phyloP scores from a whole-genome alignment of 2,113 vertebrate species.

The Stegostoma tigrinum region DNA sequence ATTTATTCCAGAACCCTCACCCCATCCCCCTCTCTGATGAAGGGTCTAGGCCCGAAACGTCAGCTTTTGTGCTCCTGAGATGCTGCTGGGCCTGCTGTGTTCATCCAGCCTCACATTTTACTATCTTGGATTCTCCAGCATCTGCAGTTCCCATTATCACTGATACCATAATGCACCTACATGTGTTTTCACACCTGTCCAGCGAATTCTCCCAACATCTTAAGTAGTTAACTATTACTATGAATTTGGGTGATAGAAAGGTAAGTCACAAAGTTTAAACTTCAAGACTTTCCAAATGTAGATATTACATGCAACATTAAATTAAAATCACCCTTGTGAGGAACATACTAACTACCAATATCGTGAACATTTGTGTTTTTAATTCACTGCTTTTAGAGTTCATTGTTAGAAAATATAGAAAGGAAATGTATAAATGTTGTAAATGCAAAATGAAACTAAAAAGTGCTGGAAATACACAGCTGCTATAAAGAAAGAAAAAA shows the following conservation, averaged over 20 bases:
- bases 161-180: not conserved
- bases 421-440: not conserved
- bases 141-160: no score
- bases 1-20: no score
- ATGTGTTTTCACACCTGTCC: not conserved
- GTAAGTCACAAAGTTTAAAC: not conserved
- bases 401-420: not conserved
- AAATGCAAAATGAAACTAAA: not conserved
- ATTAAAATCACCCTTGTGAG: not conserved
- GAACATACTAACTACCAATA: not conserved
- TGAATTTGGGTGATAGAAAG: no score
- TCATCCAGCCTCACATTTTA: no score
- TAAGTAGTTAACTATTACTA: not conserved
- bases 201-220: not conserved
- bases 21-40: no score
- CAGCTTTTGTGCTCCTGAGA: no score
- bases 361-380: not conserved
- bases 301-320: not conserved
- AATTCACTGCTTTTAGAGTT: not conserved
- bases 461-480: not conserved
- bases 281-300: not conserved
- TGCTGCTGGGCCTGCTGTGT: no score
- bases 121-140: no score
- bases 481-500: not conserved
- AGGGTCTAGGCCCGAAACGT: no score